phyloP scores from a whole-genome alignment of 1,140 invertebrate genomes.

The Drosophila obscura region DNA sequence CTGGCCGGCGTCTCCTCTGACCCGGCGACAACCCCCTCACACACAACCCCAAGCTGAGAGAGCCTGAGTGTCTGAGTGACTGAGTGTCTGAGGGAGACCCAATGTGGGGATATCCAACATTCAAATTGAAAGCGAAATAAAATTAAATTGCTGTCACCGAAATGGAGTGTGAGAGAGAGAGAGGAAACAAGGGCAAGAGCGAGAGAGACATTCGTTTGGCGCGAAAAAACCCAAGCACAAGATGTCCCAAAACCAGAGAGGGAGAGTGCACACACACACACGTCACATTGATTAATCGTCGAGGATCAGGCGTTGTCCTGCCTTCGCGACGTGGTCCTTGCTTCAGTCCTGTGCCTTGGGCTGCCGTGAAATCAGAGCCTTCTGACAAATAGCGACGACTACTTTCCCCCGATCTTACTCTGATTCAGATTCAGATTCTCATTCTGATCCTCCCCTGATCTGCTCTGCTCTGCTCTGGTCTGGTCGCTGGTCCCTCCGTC shows the following conservation, averaged over 20 bases:
- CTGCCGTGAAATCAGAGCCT: slow-evolving; percentile 59
- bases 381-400: slow-evolving; percentile 58
- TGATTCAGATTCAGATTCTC: not conserved
- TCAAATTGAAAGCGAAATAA: slow-evolving; percentile 16
- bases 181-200: not conserved
- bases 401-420: slow-evolving; percentile 3
- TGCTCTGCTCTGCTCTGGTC: slow-evolving; percentile 4
- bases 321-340: slow-evolving; percentile 8
- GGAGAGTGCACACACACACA: slow-evolving; percentile 28
- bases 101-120: slow-evolving; percentile 26
- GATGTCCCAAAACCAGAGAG: slow-evolving; percentile 6
- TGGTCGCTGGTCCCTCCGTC: not conserved
- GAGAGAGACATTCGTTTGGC: slow-evolving; percentile 26
- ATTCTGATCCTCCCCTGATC: slow-evolving; percentile 19
- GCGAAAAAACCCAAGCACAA: slow-evolving; percentile 30
- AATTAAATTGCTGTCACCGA: slow-evolving; percentile 1
- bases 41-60: not conserved
- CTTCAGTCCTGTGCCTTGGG: no score
- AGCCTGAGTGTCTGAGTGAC: not conserved
- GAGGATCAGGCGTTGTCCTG: slow-evolving; percentile 26
- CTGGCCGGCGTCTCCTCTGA: slow-evolving; percentile 2
- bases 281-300: slow-evolving; percentile 80
- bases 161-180: no score
- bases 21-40: not conserved
- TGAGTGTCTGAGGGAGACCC: not conserved